These are phyloP conservation scores for Hydrophis major DNA, from an alignment of 2,797 vertebrate species.

Conservation along the genomic window DNA sequence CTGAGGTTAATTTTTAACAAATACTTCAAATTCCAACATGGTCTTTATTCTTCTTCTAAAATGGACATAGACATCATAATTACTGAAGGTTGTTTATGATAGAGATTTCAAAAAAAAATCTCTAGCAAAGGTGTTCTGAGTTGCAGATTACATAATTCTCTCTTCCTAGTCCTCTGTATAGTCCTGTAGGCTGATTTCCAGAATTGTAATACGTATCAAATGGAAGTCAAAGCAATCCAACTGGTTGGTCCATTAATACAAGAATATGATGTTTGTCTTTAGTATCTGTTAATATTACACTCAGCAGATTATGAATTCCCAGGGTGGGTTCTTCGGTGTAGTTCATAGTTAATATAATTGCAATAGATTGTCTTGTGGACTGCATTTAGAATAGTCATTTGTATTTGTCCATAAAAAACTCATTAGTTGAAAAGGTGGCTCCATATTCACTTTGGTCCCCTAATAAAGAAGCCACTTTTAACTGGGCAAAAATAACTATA, in stretches of 20 bases:
- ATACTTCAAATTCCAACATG: neutral
- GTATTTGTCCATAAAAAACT: neutral
- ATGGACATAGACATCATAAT: neutral
- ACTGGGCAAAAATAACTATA: neutral
- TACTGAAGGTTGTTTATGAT: neutral
- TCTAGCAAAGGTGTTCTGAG: neutral
- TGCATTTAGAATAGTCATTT: neutral
- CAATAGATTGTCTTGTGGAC: neutral
- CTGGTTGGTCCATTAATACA: neutral
- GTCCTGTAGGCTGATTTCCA: neutral
- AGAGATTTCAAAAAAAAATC: no score
- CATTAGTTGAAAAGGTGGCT: neutral
- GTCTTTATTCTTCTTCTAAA: neutral
- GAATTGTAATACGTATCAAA: neutral
- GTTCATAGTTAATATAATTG: neutral
- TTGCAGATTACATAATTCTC: neutral
- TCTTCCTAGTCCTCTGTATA: rapidly evolving
- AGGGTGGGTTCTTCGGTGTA: neutral
- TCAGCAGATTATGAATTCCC: neutral
- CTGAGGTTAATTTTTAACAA: neutral
- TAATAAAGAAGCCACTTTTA: neutral
- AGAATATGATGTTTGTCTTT: neutral
- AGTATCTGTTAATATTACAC: neutral
- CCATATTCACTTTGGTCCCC: neutral
- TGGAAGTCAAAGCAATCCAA: neutral